A percentile compares a stretch with the other conserved stretches of the same genome.
phyloP scores from a whole-genome alignment of 2,797 vertebrate genomes.

The Enteromius anoplus region DNA sequence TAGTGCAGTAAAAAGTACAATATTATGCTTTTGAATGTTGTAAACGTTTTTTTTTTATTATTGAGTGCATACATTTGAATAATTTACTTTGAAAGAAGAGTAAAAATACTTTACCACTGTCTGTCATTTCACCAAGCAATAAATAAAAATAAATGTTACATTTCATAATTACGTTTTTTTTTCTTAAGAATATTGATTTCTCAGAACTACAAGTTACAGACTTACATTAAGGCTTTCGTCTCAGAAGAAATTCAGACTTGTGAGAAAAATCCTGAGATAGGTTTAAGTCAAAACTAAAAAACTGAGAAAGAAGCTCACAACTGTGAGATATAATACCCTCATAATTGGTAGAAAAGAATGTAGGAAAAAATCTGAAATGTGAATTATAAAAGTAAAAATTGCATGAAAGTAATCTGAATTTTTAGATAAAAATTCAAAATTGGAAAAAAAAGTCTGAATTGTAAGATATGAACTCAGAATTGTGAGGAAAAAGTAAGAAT shows the following conservation, averaged over 20 bases:
- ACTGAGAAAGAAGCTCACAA: not conserved
- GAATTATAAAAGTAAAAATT: not conserved
- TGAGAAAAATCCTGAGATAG: not conserved
- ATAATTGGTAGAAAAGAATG: not conserved
- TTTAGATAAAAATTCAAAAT: not conserved
- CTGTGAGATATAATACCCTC: not conserved
- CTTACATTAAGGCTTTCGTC: not conserved
- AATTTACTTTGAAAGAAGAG: not conserved
- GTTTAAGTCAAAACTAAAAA: not conserved
- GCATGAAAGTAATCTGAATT: not conserved
- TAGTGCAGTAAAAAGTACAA: too few relatives aligned
- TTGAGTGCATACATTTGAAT: not conserved
- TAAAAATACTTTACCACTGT: not conserved
- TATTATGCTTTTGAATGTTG: not conserved
- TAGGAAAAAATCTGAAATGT: not conserved
- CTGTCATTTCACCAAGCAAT: not conserved
- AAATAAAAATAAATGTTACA: not conserved
- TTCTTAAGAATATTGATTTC: not conserved
- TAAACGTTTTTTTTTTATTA: not conserved
- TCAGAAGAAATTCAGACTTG: not conserved
- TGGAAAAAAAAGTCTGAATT: not conserved
- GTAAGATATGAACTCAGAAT: not conserved
- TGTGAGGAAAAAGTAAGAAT: not conserved
- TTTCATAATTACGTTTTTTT: not conserved
- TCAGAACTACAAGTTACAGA: not conserved